These are phyloP conservation scores for Xenus cinereus DNA, from an alignment of 2,113 vertebrate genomes.

Conservation along the genomic window DNA sequence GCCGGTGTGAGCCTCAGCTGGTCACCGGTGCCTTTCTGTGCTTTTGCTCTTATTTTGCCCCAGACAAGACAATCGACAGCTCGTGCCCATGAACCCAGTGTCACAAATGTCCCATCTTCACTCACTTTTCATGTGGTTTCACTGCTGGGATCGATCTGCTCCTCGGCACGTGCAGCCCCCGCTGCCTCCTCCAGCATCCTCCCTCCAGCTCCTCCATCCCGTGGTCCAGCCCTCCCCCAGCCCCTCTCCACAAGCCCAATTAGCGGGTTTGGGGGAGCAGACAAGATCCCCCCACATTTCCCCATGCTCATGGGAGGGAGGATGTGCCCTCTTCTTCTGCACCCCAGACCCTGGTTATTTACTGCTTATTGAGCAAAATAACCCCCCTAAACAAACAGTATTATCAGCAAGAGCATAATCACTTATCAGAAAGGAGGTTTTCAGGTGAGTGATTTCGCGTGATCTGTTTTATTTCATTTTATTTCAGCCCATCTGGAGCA, in stretches of 20 bases:
- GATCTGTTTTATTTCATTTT: neutral
- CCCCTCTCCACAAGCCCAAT: neutral
- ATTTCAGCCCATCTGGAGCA: slow-evolving; percentile 1
- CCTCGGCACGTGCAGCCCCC: neutral
- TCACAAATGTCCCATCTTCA: neutral
- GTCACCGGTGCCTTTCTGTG: neutral
- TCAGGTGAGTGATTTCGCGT: neutral
- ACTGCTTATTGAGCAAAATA: neutral
- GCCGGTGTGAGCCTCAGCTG: neutral
- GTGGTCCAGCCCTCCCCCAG: neutral
- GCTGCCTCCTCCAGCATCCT: neutral
- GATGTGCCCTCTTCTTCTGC: neutral
- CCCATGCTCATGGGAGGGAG: neutral
- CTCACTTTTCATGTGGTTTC: neutral
- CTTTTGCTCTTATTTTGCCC: neutral
- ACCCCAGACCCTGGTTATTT: neutral
- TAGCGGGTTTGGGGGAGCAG: neutral
- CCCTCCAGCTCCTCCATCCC: neutral
- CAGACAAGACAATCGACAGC: fast-evolving
- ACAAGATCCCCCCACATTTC: fast-evolving
- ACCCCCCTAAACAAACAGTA: neutral
- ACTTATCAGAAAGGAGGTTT: neutral
- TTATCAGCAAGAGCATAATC: neutral
- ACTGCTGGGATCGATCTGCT: neutral
- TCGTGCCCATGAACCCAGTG: fast-evolving